Base-by-base conservation (phyloP, 2,113 vertebrate genomes). In the Hemiscyllium ocellatum region DNA sequence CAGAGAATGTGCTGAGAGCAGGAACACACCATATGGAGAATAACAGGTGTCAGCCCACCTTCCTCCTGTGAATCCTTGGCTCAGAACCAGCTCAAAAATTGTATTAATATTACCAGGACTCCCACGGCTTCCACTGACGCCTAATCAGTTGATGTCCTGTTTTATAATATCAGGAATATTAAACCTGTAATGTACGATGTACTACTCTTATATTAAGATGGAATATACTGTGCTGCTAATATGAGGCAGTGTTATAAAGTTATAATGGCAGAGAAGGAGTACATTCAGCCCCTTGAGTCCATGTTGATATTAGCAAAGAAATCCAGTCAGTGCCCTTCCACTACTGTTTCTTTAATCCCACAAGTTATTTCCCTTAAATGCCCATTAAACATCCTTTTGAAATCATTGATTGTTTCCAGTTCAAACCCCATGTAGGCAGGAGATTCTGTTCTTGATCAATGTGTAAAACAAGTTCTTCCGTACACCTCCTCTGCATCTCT, bases 21-120 rank as follows among this genome's bases (percentile, higher is more conserved):
- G 61, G 87, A 93, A 93, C 89, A 42, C 37, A n/a, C 61, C 61
- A 66, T 37, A 93, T 66, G 89, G 33, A n/a, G 89, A 91, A 91
- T 37, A 66, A 66, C 61, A 91, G 89, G 56, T 91, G 61, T 91
- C 65, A 65, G n/a, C 4, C 17, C 61, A 93, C 89, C 87, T 61
- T 83, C 52, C 61, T 42, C 33, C 89, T 66, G 33, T 66, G 56
- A 20, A 22, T 93, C n/a, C n/a, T 42, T 93, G 61, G 89, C 89
- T 37, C 89, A n/a, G 19, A 91, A 65, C 33, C 89, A 93, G 89
- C 56, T 93, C 20, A n/a, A 5, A 93, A 37, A 65, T n/a, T 66
- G 65, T 68, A 93, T 68, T 93, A 66, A 93, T 93, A 66, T 68
- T 66, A n/a, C 24, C 89, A 5, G 17, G 19, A 22, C 61, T 19